Base-by-base conservation (phyloP, 2,797 vertebrate species). In the Somateria mollissima region DNA sequence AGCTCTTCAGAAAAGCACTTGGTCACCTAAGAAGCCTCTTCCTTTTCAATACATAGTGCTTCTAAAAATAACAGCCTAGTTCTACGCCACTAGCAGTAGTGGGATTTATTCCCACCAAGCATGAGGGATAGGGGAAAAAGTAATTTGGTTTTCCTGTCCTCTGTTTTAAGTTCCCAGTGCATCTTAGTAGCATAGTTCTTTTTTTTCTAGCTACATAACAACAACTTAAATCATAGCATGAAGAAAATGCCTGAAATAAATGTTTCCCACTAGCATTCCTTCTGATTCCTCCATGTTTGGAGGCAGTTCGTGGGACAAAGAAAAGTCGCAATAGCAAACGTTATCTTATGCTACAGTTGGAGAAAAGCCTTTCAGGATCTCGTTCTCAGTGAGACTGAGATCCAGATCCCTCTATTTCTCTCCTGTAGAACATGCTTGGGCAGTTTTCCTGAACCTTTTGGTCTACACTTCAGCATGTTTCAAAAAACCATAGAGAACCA, bases 381-480 rank as follows among this genome's bases (percentile, higher is more conserved):
- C 5, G 13, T 20, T 56, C 45, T 89, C 92, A 88, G 61, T 78
- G 65, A 95, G 85, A 97, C 96, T 98, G 95, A 97, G 96, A 95
- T 91, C 51, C 90, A 97, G 94, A 96, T 67, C 81, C 95, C 95
- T 97, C 88, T 98, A 95, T 98, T 97, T 98, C 96, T 98, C 91
- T 98, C 96, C 97, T 97, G 69, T 98, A 98, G 98, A 96, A 65
- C 47, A 57, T 96, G 88, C 92, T 61, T 94, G 96, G 88, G 92
- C 97, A 96, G 12, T 97, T 96, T 94, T 96, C 70, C 83, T 97
- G 98, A 99, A 87, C 97, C 98, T 43, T 22, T 99, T 75, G 96
- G 97, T 97, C 96, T 99, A 71, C 98, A 99, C 98, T 98, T 87
- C 98, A 97, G 34, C 98, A 99, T 99, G 99, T 99, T 99, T 98